Base-by-base conservation (phyloP, 2,113 vertebrate genomes). In the Datnioides undecimradiatus region DNA sequence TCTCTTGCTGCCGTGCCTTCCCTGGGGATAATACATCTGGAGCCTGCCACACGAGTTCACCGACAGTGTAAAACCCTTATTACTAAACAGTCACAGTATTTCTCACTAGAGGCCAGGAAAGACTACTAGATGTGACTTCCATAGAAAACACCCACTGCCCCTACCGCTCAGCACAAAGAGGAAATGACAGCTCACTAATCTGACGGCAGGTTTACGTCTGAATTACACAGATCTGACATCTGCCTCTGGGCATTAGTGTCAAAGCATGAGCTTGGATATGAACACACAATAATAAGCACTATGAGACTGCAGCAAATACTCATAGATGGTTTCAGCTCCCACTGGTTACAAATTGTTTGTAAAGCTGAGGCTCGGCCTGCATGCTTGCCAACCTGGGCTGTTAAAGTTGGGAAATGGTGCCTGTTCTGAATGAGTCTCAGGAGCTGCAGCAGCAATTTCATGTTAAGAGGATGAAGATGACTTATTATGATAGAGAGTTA, bases 241-340 rank as follows among this genome's bases (percentile, higher is more conserved):
- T 85, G 82, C 38, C 87, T 71, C n/a, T n/a, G 76, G 67, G 76
- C 38, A 75, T 87, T 63, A 80, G 54, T 59, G 64, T 87, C 85
- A 67, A 8, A 69, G 49, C 54, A 34, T 64, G 60, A 29, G 54
- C 69, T 55, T 4, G 0, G n/a, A 36, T 17, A 58, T 48, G 52
- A 68, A 75, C 13, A 33, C 31, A 29, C 34, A 27, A 76, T 62
- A 65, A 82, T 43, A 49, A 66, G 57, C 46, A 52, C 21, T 40
- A 21, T 23, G 31, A 68, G 41, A 65, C 73, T 73, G 58, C 59
- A 72, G 48, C 34, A 58, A 55, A 66, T 63, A 71, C 59, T 77
- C 55, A 86, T 81, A n/a, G 58, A 23, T 45, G 31, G 17, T 58
- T 54, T 21, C 36, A 23, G 25, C 40, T 60, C n/a, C n/a, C 49